These are phyloP conservation scores for Amphiura filiformis DNA, from an alignment of 35 echinoderm and acorn worm genomes.

Conservation along the genomic window DNA sequence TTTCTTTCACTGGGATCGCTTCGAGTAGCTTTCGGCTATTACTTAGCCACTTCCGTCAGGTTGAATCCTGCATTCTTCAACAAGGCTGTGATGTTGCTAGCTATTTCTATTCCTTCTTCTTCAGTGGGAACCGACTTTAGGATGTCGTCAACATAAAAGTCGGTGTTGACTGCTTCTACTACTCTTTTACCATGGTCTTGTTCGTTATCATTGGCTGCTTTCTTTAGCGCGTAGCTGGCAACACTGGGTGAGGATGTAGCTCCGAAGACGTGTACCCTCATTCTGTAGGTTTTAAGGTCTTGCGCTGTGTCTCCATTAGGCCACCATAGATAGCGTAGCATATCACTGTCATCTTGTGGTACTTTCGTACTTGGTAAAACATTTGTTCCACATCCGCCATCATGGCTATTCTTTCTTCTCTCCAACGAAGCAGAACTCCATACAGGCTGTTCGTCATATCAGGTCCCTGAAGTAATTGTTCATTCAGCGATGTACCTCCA, in stretches of 20 bases:
- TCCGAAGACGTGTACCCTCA: slow-evolving; percentile 59
- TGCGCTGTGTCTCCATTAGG: slow-evolving; percentile 23
- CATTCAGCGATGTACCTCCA: slow-evolving; percentile 42
- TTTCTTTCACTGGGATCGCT: slow-evolving; percentile 47
- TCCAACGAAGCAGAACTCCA: slow-evolving; percentile 28
- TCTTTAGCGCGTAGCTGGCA: slow-evolving; percentile 40
- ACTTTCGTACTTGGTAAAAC: slow-evolving; percentile 40
- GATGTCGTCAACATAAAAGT: slow-evolving; percentile 78
- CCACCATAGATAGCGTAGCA: slow-evolving; percentile 50
- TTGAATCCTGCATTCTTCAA: slow-evolving; percentile 44
- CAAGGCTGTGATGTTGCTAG: slow-evolving; percentile 13
- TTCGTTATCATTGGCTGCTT: slow-evolving; percentile 39
- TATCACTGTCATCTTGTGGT: slow-evolving; percentile 3
- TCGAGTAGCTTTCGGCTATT: slow-evolving; percentile 40
- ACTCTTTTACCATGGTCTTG: too few relatives aligned
- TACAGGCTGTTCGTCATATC: slow-evolving; percentile 40
- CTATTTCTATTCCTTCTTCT: slow-evolving; percentile 39
- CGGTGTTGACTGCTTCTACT: slow-evolving; percentile 22
- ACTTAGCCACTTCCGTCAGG: slow-evolving; percentile 63
- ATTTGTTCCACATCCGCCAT: slow-evolving; percentile 20
- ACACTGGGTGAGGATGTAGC: slow-evolving; percentile 46
- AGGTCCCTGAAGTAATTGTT: slow-evolving; percentile 14
- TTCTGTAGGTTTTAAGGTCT: slow-evolving; percentile 15
- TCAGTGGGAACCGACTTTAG: slow-evolving; percentile 35
- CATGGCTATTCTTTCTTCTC: slow-evolving; percentile 24